phyloP scores from a whole-genome alignment of 2,797 vertebrate genomes.

The Sebastes dallii region DNA sequence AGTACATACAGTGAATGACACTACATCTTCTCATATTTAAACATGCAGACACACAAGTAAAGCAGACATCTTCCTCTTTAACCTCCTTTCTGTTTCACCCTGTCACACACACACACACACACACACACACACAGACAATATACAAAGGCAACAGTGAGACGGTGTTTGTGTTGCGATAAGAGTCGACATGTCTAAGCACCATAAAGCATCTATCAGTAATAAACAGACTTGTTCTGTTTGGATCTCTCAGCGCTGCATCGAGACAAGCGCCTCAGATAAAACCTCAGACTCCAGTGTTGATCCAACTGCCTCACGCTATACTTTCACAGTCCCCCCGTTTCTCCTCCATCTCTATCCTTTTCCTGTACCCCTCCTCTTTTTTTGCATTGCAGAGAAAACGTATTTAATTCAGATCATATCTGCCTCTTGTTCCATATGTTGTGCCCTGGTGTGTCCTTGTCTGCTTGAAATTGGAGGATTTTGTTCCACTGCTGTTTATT shows the following conservation, averaged over 20 bases:
- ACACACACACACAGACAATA: not conserved
- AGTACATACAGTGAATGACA: not conserved
- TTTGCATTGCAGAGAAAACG: constrained; percentile 3
- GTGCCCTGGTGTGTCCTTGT: constrained; percentile 25
- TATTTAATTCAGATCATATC: constrained; percentile 51
- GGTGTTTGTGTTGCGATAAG: constrained; percentile 44
- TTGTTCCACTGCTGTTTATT: constrained; percentile 55
- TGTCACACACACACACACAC: not conserved
- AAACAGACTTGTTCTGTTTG: constrained; percentile 41
- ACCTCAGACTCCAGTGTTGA: constrained; percentile 30
- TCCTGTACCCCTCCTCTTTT: not conserved
- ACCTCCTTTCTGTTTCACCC: constrained; percentile 7
- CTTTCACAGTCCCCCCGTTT: not conserved
- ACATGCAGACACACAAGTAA: not conserved
- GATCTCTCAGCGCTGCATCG: constrained; percentile 31
- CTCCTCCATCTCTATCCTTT: not conserved
- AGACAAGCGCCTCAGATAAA: constrained; percentile 35
- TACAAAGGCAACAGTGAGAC: not conserved
- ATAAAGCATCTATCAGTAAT: constrained; percentile 35
- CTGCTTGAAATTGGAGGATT: constrained; percentile 46
- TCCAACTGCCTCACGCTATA: constrained; percentile 9
- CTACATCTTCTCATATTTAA: not conserved
- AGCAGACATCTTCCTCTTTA: not conserved
- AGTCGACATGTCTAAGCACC: not conserved
- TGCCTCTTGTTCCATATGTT: constrained; percentile 20